These are phyloP conservation scores for Etheostoma nigrum DNA, from an alignment of 2,797 vertebrate species.

Conservation along the genomic window DNA sequence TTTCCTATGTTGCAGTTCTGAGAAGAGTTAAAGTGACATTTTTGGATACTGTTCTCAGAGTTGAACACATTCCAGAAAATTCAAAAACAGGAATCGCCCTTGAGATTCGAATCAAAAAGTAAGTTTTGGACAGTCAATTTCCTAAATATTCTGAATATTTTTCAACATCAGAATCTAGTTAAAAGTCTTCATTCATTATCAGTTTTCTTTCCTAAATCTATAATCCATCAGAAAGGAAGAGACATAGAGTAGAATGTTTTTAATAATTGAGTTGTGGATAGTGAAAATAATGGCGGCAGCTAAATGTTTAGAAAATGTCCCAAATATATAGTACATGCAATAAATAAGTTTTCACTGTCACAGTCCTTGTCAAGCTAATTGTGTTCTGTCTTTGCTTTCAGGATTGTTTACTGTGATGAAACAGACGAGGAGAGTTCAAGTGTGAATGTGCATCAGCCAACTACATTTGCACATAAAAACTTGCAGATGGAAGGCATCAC, in stretches of 20 bases:
- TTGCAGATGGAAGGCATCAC: slow-evolving; percentile 93
- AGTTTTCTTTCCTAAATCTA: neutral
- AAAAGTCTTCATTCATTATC: neutral
- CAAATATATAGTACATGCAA: neutral
- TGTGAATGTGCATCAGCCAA: slow-evolving; percentile 95
- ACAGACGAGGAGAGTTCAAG: slow-evolving; percentile 91
- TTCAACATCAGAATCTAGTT: neutral
- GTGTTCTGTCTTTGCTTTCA: slow-evolving; percentile 63
- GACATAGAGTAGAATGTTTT: neutral
- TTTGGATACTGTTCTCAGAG: slow-evolving; percentile 94
- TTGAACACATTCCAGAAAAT: slow-evolving; percentile 96
- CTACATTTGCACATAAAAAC: slow-evolving; percentile 95
- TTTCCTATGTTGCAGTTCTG: slow-evolving; percentile 87
- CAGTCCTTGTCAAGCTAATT: neutral
- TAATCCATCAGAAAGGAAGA: neutral
- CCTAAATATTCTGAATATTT: neutral
- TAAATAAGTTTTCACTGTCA: neutral
- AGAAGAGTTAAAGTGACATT: slow-evolving; percentile 98
- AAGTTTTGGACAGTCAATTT: slow-evolving; percentile 59
- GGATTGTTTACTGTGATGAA: slow-evolving; percentile 96
- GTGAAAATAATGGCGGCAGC: neutral
- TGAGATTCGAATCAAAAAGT: slow-evolving; percentile 95
- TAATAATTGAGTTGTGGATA: neutral
- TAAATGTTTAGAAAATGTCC: neutral
- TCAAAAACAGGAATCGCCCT: slow-evolving; percentile 97